Base-by-base conservation (phyloP, 2,888 invertebrate species). In the Dryococelus australis region DNA sequence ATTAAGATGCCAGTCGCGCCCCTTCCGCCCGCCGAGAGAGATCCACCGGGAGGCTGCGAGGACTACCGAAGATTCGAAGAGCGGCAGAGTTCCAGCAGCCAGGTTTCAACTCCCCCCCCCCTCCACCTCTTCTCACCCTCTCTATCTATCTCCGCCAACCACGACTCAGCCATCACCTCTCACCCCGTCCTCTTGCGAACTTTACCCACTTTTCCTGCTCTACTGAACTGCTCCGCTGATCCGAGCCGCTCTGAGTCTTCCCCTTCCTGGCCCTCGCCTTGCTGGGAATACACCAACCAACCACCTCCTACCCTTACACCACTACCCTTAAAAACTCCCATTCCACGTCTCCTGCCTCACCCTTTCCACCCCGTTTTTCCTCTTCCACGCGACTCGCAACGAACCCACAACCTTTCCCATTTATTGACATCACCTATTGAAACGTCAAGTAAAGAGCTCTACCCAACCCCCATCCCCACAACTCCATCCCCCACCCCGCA, bases 381-480 rank as follows among this genome's bases (percentile, higher is more conserved):
- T 47, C 47, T 13, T 16, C 47, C 47, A 16, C 2, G 47, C 47
- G 8, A 1, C 65, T 9, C 65, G 20, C 65, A 65, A 65, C 65
- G 24, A 20, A 20, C 65, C 65, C 65, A n/a, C 20, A n/a, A n/a
- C 65, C 65, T 65, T 24, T n/a, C 65, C 65, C n/a, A n/a, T 65
- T 65, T 65, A 65, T 65, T 65, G 65, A 65, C 65, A 65, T 65
- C 65, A n/a, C 65, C 65, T 65, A 65, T 65, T 65, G 24, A 65
- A 65, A n/a, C 8, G 65, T 65, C 65, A 65, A 65, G 65, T 65
- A 65, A n/a, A n/a, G 24, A 65, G 65, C 65, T n/a, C 20, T 24
- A n/a, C 24, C 65, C 65, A 65, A 10, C 8, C 20, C 65, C 65
- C 24, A 12, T 20, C 8, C 51, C 51, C 1, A 20, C 51, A 2